Percentiles rank a stretch among this genome's conserved stretches.
Evolutionary conservation across 2,113 vertebrate genomes (phyloP).

Genomic region (Erythrocercus mccallii): DNA sequence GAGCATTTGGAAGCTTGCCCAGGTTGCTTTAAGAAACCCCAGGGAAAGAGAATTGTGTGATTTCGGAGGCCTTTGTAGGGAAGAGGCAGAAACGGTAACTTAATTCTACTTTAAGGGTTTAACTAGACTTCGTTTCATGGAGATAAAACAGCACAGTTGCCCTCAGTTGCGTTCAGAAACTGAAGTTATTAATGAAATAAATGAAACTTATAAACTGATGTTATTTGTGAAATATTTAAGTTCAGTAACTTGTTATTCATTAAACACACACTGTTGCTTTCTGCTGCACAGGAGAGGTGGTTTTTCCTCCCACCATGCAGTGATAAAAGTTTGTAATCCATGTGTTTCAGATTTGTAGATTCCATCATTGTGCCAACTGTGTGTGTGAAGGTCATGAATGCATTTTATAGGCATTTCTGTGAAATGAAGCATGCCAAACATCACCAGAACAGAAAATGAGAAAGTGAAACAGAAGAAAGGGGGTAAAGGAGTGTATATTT

Average conservation of each 20-base stretch:
- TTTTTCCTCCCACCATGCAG: neutral
- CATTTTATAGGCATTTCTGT: neutral
- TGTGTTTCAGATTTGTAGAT: neutral
- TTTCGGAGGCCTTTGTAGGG: neutral
- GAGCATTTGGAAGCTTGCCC: constrained; percentile 55
- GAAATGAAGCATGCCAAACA: neutral
- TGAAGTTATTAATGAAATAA: neutral
- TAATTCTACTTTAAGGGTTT: neutral
- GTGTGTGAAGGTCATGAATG: neutral
- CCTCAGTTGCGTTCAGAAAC: neutral
- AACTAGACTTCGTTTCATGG: neutral
- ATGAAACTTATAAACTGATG: neutral
- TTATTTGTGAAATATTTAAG: neutral
- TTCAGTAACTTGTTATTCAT: neutral
- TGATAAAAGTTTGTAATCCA: neutral
- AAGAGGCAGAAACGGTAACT: neutral
- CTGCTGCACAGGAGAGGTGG: neutral
- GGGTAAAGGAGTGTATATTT: neutral
- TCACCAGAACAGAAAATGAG: neutral
- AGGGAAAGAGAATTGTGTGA: neutral
- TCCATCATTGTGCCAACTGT: neutral
- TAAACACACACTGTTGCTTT: neutral
- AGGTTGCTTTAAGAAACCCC: constrained; percentile 47
- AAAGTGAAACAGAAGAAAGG: neutral
- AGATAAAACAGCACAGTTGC: neutral